Conservation (phyloP, 2,113 vertebrate species). For the Lontra canadensis region DNA sequence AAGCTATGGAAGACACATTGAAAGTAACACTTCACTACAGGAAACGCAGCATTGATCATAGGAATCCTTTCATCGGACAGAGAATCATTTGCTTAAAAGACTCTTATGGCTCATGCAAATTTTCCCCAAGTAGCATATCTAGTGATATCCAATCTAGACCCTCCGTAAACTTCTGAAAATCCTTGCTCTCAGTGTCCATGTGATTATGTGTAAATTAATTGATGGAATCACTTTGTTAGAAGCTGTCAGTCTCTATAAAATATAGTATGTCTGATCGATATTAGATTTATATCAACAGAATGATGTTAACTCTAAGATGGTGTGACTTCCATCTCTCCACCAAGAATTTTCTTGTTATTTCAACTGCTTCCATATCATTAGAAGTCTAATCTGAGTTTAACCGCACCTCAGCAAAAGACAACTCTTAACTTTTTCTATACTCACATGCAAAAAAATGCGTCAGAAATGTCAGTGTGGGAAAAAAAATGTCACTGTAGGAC, state of each 20-base stretch:
- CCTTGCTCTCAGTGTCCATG: not conserved
- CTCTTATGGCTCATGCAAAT: not conserved
- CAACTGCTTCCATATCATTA: not conserved
- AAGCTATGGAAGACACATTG: not conserved
- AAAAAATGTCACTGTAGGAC: not conserved
- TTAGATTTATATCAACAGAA: constrained; percentile 29
- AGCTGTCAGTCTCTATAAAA: constrained; percentile 40
- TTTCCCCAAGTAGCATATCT: not conserved
- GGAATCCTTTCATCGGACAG: not conserved
- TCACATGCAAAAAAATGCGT: not conserved
- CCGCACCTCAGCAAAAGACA: not conserved
- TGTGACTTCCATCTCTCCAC: not conserved
- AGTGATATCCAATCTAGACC: not conserved
- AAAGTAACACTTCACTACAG: not conserved
- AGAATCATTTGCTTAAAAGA: constrained; percentile 27
- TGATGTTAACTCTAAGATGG: not conserved
- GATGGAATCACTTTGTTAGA: constrained; percentile 22
- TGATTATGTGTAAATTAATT: constrained; percentile 57
- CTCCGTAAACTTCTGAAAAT: not conserved
- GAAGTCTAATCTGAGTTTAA: not conserved
- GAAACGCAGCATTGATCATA: not conserved
- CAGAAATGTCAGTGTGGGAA: not conserved
- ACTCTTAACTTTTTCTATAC: not conserved
- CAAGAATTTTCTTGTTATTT: not conserved
- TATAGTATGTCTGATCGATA: not conserved